phyloP scores from a whole-genome alignment of 2,888 invertebrate species.

The Caenorhabditis uteleia region DNA sequence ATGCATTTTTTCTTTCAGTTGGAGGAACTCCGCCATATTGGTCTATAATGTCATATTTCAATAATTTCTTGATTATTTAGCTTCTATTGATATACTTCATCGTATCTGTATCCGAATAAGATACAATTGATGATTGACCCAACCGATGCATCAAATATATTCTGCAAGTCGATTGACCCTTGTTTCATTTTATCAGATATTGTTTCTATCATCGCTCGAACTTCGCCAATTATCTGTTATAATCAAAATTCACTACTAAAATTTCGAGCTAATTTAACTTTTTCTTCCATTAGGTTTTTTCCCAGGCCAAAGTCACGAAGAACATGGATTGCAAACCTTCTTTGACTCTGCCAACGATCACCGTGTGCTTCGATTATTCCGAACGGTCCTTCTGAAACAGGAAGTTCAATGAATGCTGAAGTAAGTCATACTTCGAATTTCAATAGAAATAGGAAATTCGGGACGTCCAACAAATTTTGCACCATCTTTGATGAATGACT shows the following conservation, averaged over 20 bases:
- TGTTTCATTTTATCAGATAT: conserved; percentile 6
- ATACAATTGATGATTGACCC: conserved; percentile 43
- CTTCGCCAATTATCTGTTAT: conserved; percentile 26
- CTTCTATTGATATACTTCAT: conserved; percentile 25
- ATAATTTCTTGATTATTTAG: not conserved
- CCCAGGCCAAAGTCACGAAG: conserved; percentile 47
- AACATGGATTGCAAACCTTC: conserved; percentile 41
- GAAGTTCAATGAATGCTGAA: too few relatives aligned
- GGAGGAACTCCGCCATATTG: conserved; percentile 27
- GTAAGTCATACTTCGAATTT: conserved; percentile 8
- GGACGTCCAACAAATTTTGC: conserved; percentile 29
- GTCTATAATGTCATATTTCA: conserved; percentile 3
- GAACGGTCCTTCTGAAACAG: conserved; percentile 26
- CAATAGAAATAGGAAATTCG: conserved; percentile 27
- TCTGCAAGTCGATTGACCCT: conserved; percentile 25
- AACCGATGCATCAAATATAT: conserved; percentile 35
- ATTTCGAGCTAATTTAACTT: too few relatives aligned
- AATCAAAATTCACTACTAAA: conserved; percentile 2
- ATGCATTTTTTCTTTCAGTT: conserved; percentile 18
- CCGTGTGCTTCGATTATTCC: conserved; percentile 33
- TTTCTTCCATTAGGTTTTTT: conserved; percentile 48
- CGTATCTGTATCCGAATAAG: conserved; percentile 46
- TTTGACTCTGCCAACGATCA: conserved; percentile 33
- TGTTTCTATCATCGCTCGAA: conserved; percentile 8
- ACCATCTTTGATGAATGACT: conserved; percentile 33